Percentiles rank a stretch among this genome's conserved stretches.
Conservation (phyloP, 2,888 invertebrate genomes). For the Drosophila mettleri region DNA sequence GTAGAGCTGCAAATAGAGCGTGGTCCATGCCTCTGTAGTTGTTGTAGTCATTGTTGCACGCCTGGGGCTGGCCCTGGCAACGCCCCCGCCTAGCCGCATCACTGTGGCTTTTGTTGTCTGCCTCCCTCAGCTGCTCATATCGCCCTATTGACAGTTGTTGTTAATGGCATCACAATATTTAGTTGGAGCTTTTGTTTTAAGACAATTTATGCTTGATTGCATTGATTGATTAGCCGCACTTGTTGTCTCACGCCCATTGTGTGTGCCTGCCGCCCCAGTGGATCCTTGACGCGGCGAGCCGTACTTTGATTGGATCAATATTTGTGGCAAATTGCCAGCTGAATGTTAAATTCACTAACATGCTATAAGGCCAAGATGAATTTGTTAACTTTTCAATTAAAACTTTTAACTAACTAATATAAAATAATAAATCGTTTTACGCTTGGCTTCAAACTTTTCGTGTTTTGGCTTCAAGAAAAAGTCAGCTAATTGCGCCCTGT, state of each 20-base stretch:
- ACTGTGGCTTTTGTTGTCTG: slow-evolving; percentile 39
- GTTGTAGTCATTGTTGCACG: slow-evolving; percentile 42
- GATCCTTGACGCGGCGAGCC: background rate
- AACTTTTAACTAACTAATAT: slow-evolving; percentile 58
- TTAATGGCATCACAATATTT: slow-evolving; percentile 79
- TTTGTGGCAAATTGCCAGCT: slow-evolving; percentile 9
- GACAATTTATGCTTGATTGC: slow-evolving; percentile 81
- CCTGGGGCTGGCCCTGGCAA: background rate
- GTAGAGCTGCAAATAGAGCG: slow-evolving; percentile 36
- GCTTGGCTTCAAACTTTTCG: slow-evolving; percentile 49
- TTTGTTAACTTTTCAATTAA: slow-evolving; percentile 66
- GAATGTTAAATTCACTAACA: slow-evolving; percentile 8
- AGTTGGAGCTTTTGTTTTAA: slow-evolving; percentile 73
- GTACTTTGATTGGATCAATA: slow-evolving; percentile 40
- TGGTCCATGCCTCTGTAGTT: slow-evolving; percentile 42
- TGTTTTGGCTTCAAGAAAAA: slow-evolving; percentile 35
- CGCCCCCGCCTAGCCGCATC: background rate
- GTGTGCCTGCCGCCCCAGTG: background rate
- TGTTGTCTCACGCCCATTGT: slow-evolving; percentile 43
- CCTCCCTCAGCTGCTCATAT: slow-evolving; percentile 23
- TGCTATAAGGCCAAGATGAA: slow-evolving; percentile 11
- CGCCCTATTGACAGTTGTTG: slow-evolving; percentile 66
- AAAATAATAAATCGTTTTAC: slow-evolving; percentile 72
- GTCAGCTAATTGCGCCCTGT: slow-evolving; percentile 33
- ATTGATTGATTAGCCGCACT: slow-evolving; percentile 80